A percentile compares a stretch with the other conserved stretches of the same genome.
phyloP scores from a whole-genome alignment of 1,140 invertebrate genomes.

The Bombus picipes region DNA sequence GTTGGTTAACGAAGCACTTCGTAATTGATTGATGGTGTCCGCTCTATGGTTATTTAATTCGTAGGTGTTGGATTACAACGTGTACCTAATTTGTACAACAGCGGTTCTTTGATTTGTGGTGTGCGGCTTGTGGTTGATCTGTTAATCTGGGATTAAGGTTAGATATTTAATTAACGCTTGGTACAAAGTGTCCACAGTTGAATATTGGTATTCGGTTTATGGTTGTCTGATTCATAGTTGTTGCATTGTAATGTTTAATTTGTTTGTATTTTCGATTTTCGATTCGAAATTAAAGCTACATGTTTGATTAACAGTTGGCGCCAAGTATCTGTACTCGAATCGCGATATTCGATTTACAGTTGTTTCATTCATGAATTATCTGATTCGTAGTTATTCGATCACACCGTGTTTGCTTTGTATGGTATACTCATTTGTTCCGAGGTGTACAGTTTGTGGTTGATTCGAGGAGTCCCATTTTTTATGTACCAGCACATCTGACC shows the following conservation, averaged over 20 bases:
- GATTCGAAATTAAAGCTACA: background rate
- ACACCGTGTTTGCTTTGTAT: background rate
- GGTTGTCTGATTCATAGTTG: too few species aligned
- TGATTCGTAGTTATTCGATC: background rate
- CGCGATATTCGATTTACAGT: background rate
- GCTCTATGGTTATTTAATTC: background rate
- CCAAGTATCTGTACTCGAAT: background rate
- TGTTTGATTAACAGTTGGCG: background rate
- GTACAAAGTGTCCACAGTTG: background rate
- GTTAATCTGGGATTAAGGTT: background rate
- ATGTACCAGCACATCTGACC: background rate
- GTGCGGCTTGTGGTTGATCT: background rate
- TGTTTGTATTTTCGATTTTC: too few species aligned
- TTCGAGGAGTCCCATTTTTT: background rate
- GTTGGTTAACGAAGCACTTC: background rate
- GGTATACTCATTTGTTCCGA: background rate
- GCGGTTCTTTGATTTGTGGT: background rate
- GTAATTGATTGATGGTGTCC: background rate
- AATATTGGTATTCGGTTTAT: background rate
- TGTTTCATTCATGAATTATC: too few species aligned
- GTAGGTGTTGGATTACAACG: background rate
- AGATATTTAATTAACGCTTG: background rate
- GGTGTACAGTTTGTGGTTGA: background rate
- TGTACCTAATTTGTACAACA: too few species aligned
- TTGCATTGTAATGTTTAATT: too few species aligned